Base-by-base conservation (phyloP, 2,888 invertebrate genomes). In the Orgyia antiqua region DNA sequence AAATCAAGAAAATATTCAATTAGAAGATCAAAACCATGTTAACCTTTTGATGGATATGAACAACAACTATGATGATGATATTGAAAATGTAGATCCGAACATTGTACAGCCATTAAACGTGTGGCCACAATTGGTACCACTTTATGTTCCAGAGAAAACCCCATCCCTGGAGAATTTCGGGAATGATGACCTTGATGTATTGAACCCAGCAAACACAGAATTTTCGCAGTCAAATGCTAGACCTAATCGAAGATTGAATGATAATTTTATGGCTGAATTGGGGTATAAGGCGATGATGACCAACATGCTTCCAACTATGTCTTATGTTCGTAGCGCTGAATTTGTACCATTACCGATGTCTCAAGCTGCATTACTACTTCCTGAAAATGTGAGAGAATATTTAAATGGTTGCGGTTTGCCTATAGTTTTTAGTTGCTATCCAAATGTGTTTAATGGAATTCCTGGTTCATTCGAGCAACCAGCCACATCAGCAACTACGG, bases 281-380 rank as follows among this genome's bases (percentile, higher is more conserved):
- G 36, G 52, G 5, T 66, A 76, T 32, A 73, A 75, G 11, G 64
- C 74, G 1, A 68, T 71, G 17, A 61, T 84, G 48, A 68, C 68
- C 11, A 84, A 83, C 34, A 61, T 80, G 21, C 36, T 84, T 27
- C 84, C 84, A 3, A 78, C 72, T 2, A 83, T 84, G 79, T 50
- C 68, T 4, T 68, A 58, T 36, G 39, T 58, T 5, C 64, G 73
- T 10, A 50, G 51, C 6, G 34, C 48, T 15, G 35, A 33, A 23
- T n/a, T n/a, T n/a, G n/a, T n/a, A n/a, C n/a, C n/a, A n/a, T n/a
- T n/a, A n/a, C n/a, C n/a, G n/a, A n/a, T n/a, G n/a, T n/a, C n/a
- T n/a, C n/a, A n/a, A n/a, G n/a, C n/a, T n/a, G n/a, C n/a, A n/a
- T n/a, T n/a, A n/a, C n/a, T n/a, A n/a, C n/a, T n/a, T n/a, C n/a